Conservation (phyloP, 2,888 invertebrate genomes). For the Epistrophella euchroma region DNA sequence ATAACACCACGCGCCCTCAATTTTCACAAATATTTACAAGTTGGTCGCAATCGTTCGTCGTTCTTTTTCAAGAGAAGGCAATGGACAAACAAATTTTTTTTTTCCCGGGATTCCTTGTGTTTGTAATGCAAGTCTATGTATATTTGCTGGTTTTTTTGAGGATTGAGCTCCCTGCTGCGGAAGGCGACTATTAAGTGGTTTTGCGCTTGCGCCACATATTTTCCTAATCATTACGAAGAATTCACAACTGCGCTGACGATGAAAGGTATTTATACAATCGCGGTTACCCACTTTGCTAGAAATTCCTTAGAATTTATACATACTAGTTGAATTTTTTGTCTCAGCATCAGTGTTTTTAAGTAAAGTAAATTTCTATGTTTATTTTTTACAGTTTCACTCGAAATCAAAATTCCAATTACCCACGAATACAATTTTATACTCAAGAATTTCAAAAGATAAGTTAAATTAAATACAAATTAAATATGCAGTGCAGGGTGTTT, state of each 20-base stretch:
- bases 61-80: neutral
- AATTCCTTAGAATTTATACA: neutral
- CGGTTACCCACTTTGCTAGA: neutral
- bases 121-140: neutral
- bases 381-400: neutral
- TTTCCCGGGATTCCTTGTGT: neutral
- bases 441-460: too few species aligned
- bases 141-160: neutral
- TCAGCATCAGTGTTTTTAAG: neutral
- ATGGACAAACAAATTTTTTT: neutral
- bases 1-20: conserved; percentile 29
- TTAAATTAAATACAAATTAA: too few species aligned
- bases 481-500: too few species aligned
- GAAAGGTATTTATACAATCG: conserved; percentile 13
- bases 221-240: conserved; percentile 29
- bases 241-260: conserved; percentile 6
- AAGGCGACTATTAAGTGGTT: neutral
- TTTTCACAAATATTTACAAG: conserved; percentile 28
- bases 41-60: neutral
- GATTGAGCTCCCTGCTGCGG: conserved; percentile 20
- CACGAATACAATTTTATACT: neutral
- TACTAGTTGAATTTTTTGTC: neutral
- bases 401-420: neutral
- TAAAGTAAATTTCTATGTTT: neutral
- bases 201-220: conserved; percentile 31